A percentile compares a stretch with the other conserved stretches of the same genome.
phyloP scores from a whole-genome alignment of 2,888 invertebrate genomes.

The Odontocerum albicorne region DNA sequence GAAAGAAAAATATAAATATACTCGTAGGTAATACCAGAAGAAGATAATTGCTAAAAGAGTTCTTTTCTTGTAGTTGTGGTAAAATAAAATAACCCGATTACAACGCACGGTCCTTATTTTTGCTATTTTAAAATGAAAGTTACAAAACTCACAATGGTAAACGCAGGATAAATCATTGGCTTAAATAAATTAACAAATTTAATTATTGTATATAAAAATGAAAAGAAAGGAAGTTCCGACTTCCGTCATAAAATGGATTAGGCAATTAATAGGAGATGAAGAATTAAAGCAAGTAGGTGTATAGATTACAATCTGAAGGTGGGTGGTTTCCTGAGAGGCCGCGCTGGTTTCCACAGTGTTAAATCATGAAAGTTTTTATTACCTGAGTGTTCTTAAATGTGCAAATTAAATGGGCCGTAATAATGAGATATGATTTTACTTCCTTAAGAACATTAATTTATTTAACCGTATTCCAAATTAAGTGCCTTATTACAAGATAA shows the following conservation, averaged over 20 bases:
- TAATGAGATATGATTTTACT: constrained; percentile 37
- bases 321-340: constrained; percentile 19
- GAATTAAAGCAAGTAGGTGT: not conserved
- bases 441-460: constrained; percentile 35
- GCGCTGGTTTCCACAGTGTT: constrained; percentile 15
- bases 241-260: constrained; percentile 4
- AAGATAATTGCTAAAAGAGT: too few relatives aligned
- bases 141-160: too few relatives aligned
- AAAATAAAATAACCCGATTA: too few relatives aligned
- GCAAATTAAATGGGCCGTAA: constrained; percentile 37
- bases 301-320: constrained; percentile 10
- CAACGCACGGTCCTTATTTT: too few relatives aligned
- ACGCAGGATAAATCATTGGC: too few relatives aligned
- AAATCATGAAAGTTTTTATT: constrained; percentile 37
- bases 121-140: too few relatives aligned
- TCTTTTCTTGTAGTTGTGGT: too few relatives aligned
- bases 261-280: constrained; percentile 12
- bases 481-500: constrained; percentile 36
- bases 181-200: too few relatives aligned
- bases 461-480: constrained; percentile 36
- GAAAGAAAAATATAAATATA: too few relatives aligned
- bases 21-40: too few relatives aligned
- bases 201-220: too few relatives aligned
- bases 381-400: constrained; percentile 36
- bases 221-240: too few relatives aligned